phyloP scores from a whole-genome alignment of 2,113 vertebrate species.

The Catharus fuscescens region DNA sequence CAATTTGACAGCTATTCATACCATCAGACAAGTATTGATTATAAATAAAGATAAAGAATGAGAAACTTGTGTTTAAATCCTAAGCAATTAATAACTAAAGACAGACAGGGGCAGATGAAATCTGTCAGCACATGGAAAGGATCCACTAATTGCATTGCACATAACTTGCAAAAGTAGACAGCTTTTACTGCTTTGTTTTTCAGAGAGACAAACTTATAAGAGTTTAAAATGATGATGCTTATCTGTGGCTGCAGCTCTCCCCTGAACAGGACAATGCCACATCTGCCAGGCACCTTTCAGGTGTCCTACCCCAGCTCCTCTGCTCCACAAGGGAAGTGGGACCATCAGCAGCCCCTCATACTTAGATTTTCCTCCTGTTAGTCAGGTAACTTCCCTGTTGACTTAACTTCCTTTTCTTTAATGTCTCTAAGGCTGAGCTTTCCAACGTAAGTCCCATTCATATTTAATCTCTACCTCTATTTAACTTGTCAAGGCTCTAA shows the following conservation, averaged over 20 bases:
- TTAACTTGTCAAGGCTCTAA: slow-evolving; percentile 60
- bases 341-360: background rate
- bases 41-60: slow-evolving; percentile 31
- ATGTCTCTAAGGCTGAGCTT: slow-evolving; percentile 42
- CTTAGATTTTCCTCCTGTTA: slow-evolving; percentile 28
- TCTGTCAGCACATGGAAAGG: slow-evolving; percentile 23
- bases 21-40: background rate
- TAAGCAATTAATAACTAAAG: slow-evolving; percentile 10
- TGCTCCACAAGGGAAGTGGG: background rate
- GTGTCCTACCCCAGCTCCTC: background rate
- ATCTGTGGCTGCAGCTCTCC: background rate
- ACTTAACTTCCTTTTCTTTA: slow-evolving; percentile 41
- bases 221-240: background rate
- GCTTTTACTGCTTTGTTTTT: background rate
- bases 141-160: background rate
- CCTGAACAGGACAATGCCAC: background rate
- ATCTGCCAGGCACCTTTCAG: background rate
- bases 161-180: background rate
- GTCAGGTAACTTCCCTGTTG: slow-evolving; percentile 34
- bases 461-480: slow-evolving; percentile 55
- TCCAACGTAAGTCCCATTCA: slow-evolving; percentile 52
- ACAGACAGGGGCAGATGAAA: background rate
- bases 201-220: background rate
- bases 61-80: background rate
- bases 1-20: background rate